phyloP scores from a whole-genome alignment of 2,888 invertebrate genomes.

The Agapetus fuscipes region DNA sequence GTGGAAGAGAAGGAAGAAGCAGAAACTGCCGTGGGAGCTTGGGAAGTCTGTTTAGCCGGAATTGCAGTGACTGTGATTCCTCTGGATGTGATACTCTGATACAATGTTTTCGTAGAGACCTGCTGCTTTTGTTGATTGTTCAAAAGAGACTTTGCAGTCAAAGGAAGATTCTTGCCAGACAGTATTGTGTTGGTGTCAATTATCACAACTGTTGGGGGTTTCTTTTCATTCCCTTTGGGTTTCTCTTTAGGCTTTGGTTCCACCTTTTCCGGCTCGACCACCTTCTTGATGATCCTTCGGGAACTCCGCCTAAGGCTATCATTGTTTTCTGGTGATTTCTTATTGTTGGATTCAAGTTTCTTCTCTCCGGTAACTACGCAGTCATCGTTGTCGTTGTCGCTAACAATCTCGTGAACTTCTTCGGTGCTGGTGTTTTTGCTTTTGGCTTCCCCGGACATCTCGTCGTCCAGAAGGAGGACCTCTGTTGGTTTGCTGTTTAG shows the following conservation, averaged over 20 bases:
- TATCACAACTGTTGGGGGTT: conserved; percentile 67
- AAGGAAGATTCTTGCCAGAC: conserved; percentile 36
- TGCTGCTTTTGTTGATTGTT: conserved; percentile 42
- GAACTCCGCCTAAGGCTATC: not conserved
- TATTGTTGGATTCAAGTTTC: not conserved
- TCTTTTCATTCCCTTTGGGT: conserved; percentile 40
- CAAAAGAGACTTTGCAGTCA: conserved; percentile 22
- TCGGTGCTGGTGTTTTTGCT: not conserved
- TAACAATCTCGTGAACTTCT: conserved; percentile 33
- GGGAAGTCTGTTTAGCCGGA: conserved; percentile 25
- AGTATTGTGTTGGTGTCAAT: conserved; percentile 68
- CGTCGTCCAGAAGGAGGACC: conserved; percentile 27
- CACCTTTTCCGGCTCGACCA: not conserved
- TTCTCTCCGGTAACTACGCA: conserved; percentile 23
- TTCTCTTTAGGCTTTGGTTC: conserved; percentile 19
- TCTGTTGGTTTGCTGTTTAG: conserved; percentile 24
- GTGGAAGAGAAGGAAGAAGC: conserved; percentile 29
- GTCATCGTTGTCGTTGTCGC: conserved; percentile 42
- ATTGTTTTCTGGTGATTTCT: not conserved
- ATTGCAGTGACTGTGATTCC: conserved; percentile 37
- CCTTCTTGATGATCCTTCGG: not conserved
- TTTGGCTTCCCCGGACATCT: not conserved
- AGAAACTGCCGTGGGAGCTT: conserved; percentile 25
- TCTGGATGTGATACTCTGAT: conserved; percentile 41
- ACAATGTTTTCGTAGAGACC: conserved; percentile 58